Conservation (phyloP, 1,140 invertebrate species). For the Luehdorfia chinensis region DNA sequence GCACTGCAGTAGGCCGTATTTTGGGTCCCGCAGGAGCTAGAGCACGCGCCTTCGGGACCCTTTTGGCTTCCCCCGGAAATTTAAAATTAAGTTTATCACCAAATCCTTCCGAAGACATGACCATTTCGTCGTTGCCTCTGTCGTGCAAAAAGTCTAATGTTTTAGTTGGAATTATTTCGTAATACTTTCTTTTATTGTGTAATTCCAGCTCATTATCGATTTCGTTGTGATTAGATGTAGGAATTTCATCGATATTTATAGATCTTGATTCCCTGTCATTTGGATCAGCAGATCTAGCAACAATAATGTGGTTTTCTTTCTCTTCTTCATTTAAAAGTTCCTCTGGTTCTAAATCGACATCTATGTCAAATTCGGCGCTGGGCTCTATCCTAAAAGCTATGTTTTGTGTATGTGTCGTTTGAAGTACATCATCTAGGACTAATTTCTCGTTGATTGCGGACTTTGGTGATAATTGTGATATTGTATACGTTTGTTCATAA, state of each 20-base stretch:
- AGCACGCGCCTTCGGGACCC: constrained; percentile 82
- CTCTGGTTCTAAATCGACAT: constrained; percentile 45
- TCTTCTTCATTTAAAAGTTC: constrained; percentile 34
- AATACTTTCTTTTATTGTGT: constrained; percentile 68
- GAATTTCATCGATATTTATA: constrained; percentile 60
- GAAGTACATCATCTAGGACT: constrained; percentile 30
- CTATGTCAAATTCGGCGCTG: constrained; percentile 53
- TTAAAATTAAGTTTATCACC: constrained; percentile 61
- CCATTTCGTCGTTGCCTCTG: constrained; percentile 48
- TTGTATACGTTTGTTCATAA: constrained; percentile 75
- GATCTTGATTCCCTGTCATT: constrained; percentile 56
- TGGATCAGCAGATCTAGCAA: constrained; percentile 62
- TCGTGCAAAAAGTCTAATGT: constrained; percentile 43
- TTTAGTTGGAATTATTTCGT: constrained; percentile 70
- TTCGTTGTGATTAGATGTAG: constrained; percentile 59
- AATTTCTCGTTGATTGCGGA: constrained; percentile 50
- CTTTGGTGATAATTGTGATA: constrained; percentile 79
- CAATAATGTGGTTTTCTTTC: constrained; percentile 43
- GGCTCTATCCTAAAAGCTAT: constrained; percentile 68
- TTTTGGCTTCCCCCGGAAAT: constrained; percentile 83
- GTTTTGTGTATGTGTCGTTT: constrained; percentile 58
- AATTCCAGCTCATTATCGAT: constrained; percentile 69
- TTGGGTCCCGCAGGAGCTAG: constrained; percentile 81
- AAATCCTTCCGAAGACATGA: constrained; percentile 54
- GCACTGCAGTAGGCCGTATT: constrained; percentile 72